Percentiles rank a stretch among this genome's conserved stretches.
Conservation (phyloP, 2,113 vertebrate species). For the Ranitomeya imitator region DNA sequence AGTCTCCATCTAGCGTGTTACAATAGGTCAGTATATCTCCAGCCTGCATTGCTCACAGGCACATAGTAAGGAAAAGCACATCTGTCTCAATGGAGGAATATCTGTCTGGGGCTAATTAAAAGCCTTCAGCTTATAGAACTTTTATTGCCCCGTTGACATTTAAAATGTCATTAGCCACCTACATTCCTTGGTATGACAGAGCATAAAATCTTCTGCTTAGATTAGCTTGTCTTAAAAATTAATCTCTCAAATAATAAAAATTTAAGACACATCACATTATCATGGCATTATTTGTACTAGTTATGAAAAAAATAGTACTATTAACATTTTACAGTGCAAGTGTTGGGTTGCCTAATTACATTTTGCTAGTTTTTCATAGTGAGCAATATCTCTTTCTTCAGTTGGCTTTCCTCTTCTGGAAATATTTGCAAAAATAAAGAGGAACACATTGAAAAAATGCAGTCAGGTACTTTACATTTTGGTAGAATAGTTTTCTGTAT, state of each 20-base stretch:
- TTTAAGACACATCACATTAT: constrained; percentile 17
- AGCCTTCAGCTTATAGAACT: constrained; percentile 52
- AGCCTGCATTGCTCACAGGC: constrained; percentile 51
- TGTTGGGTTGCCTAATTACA: not conserved
- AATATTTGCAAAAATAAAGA: not conserved
- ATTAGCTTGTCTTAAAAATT: constrained; percentile 22
- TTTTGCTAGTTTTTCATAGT: not conserved
- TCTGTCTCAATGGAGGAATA: constrained; percentile 58
- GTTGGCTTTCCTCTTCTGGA: not conserved
- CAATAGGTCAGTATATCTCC: constrained; percentile 49
- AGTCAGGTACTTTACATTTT: not conserved
- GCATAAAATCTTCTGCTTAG: constrained; percentile 52
- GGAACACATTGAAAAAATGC: not conserved
- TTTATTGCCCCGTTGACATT: constrained; percentile 44
- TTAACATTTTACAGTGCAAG: not conserved
- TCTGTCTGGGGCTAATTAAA: constrained; percentile 50
- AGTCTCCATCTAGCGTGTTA: constrained; percentile 50
- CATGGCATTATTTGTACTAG: constrained; percentile 1
- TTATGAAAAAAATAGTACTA: constrained; percentile 19
- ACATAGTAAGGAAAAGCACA: constrained; percentile 61
- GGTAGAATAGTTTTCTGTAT: not conserved
- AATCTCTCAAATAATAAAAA: constrained; percentile 16
- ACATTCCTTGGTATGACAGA: constrained; percentile 54
- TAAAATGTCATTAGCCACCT: constrained; percentile 56
- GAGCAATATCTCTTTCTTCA: not conserved